phyloP scores from a whole-genome alignment of 2,113 vertebrate genomes.

The Cyprinus carpio region DNA sequence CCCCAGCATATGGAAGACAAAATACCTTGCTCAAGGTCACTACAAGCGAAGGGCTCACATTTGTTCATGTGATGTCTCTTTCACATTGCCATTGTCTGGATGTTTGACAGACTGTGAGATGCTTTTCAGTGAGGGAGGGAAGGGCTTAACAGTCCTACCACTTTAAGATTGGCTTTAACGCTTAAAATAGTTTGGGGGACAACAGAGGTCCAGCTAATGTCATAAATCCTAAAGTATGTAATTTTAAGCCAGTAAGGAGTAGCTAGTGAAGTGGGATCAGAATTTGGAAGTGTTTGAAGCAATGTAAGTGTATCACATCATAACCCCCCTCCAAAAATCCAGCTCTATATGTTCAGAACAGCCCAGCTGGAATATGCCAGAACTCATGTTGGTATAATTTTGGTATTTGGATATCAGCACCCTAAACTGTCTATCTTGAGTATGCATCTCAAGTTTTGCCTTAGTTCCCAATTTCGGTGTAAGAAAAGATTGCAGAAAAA shows the following conservation, averaged over 20 bases:
- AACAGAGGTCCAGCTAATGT: constrained; percentile 60
- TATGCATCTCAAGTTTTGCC: constrained; percentile 47
- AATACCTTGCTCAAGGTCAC: constrained; percentile 1
- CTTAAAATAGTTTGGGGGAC: constrained; percentile 55
- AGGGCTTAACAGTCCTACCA: constrained; percentile 34
- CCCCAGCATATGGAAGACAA: background rate
- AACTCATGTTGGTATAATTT: constrained; percentile 19
- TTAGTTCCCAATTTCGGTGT: constrained; percentile 34
- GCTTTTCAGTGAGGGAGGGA: background rate
- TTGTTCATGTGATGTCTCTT: constrained; percentile 3
- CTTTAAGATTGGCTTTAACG: constrained; percentile 67
- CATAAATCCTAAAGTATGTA: constrained; percentile 60
- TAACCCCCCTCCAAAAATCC: too few relatives aligned
- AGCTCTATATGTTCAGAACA: too few relatives aligned
- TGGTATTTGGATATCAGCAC: background rate
- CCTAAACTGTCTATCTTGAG: background rate
- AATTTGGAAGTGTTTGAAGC: too few relatives aligned
- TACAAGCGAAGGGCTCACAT: background rate
- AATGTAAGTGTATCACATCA: too few relatives aligned
- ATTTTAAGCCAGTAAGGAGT: constrained; percentile 4
- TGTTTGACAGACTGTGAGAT: constrained; percentile 38
- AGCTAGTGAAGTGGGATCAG: background rate
- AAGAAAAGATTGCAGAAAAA: constrained; percentile 56
- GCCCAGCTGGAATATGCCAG: background rate
- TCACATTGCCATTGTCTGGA: constrained; percentile 15